Evolutionary conservation across 2,113 vertebrate genomes (phyloP), one percentile per base, ranked within the genome.

Genomic region (Kobus ellipsiprymnus): DNA sequence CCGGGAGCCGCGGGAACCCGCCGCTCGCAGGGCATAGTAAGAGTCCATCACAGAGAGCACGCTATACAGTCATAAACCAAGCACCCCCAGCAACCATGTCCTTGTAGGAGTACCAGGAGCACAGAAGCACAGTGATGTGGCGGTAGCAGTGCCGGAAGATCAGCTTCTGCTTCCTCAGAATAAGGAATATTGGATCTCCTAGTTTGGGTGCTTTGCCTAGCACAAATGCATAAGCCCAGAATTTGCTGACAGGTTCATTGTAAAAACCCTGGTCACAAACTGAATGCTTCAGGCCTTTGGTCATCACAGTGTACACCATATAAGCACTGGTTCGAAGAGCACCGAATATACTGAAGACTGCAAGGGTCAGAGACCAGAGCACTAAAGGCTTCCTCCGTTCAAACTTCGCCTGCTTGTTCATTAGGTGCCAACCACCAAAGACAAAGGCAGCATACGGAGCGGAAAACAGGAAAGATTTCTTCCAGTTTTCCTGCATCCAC

Each of bases 81-180:
- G 99, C 99, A 2, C 99, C 99, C 1, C 99, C 99, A 1, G 99
- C 99, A 89, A 99, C 99, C 99, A 99, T 99, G 99, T 99, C 99
- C 98, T 99, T 99, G 99, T 99, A 99, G 71, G 99, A 99, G 98
- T 99, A 99, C 99, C 99, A 99, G 91, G 99, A 99, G 98, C 99
- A 99, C 62, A 99, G 99, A 95, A 99, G 99, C 98, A 99, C 99
- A 40, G 99, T 99, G 99, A 99, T 99, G 99, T 99, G 99, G 88
- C 99, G 99, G 98, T 99, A 99, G 99, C 99, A 99, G 98, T 99
- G 99, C 71, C 99, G 99, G 98, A 99, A 99, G 99, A 99, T 99
- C 97, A 99, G 99, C 99, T 99, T 99, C 99, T 99, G 99, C 97
- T 99, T 99, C 98, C 99, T 99, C 99, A 99, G 99, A 80, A 99